Conservation (phyloP, 2,888 invertebrate species). For the Augochlorella aurata region DNA sequence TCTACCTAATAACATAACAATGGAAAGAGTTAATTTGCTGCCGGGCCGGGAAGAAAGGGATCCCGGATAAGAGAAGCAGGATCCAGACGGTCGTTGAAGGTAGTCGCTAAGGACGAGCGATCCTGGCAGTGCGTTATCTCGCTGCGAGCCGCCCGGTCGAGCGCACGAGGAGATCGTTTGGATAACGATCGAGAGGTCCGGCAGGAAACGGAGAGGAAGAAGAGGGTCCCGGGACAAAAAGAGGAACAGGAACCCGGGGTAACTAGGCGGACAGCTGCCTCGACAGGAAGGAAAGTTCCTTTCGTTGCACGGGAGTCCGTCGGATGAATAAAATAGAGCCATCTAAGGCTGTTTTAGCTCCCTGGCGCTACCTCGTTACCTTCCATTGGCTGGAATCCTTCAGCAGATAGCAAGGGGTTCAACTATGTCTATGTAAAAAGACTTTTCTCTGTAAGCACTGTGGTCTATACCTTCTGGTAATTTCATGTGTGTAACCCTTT, state of each 20-base stretch:
- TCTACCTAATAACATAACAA: constrained; percentile 61
- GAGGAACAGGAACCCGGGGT: constrained; percentile 38
- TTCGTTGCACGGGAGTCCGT: constrained; percentile 1
- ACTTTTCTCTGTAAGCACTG: background rate
- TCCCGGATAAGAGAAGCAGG: constrained; percentile 39
- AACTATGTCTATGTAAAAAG: too few relatives aligned
- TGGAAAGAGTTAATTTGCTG: constrained; percentile 65
- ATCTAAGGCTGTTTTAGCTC: background rate
- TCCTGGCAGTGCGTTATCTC: constrained; percentile 61
- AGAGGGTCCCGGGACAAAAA: constrained; percentile 25
- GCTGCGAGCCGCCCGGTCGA: constrained; percentile 35
- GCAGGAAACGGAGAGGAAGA: constrained; percentile 38
- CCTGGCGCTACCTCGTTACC: background rate
- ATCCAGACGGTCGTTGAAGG: constrained; percentile 57
- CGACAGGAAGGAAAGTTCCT: constrained; percentile 23
- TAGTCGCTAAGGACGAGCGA: constrained; percentile 45
- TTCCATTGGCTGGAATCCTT: background rate
- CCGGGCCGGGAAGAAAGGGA: constrained; percentile 44
- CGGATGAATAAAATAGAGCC: constrained; percentile 20
- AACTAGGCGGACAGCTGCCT: constrained; percentile 41
- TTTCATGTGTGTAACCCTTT: background rate
- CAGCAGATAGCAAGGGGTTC: background rate
- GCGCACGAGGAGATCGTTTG: constrained; percentile 66
- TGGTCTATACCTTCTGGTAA: background rate
- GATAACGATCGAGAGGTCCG: constrained; percentile 67